Evolutionary conservation across 2,888 invertebrate genomes (phyloP).

Genomic region (Nymphalis polychloros): DNA sequence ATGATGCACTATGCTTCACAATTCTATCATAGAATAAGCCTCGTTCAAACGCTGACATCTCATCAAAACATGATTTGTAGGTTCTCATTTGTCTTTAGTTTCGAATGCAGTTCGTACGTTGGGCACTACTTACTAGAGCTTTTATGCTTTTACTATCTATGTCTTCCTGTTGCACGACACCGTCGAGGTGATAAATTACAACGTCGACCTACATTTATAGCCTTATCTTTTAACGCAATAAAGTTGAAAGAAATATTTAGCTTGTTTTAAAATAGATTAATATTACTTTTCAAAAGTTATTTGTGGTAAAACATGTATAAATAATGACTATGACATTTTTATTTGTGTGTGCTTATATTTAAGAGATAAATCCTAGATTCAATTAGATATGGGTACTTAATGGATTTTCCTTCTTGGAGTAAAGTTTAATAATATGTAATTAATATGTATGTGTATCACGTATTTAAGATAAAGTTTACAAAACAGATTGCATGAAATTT

Average conservation of each 20-base stretch:
- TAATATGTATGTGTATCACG: no score
- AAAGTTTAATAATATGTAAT: no score
- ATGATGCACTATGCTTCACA: slow-evolving; percentile 67
- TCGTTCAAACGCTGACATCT: slow-evolving; percentile 40
- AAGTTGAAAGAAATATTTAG: slow-evolving; percentile 33
- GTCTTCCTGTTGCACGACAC: slow-evolving; percentile 38
- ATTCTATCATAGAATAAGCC: slow-evolving; percentile 47
- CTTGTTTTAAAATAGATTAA: slow-evolving; percentile 5
- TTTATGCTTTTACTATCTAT: slow-evolving; percentile 40
- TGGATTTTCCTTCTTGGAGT: no score
- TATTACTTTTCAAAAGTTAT: slow-evolving; percentile 8
- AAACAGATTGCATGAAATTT: no score
- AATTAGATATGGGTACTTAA: no score
- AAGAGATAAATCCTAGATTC: no score
- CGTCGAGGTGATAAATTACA: slow-evolving; percentile 38
- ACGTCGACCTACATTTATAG: slow-evolving; percentile 38
- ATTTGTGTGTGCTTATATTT: not conserved
- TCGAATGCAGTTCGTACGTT: slow-evolving; percentile 26
- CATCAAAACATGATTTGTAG: slow-evolving; percentile 69
- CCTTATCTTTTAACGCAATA: slow-evolving; percentile 40
- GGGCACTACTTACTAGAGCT: slow-evolving; percentile 32
- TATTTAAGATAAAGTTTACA: no score
- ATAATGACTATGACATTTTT: slow-evolving; percentile 8
- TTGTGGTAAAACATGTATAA: slow-evolving; percentile 6
- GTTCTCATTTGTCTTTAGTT: slow-evolving; percentile 56